These are phyloP conservation scores for Lytechinus variegatus DNA, from an alignment of 35 echinoderm and acorn worm genomes.

Conservation along the genomic window DNA sequence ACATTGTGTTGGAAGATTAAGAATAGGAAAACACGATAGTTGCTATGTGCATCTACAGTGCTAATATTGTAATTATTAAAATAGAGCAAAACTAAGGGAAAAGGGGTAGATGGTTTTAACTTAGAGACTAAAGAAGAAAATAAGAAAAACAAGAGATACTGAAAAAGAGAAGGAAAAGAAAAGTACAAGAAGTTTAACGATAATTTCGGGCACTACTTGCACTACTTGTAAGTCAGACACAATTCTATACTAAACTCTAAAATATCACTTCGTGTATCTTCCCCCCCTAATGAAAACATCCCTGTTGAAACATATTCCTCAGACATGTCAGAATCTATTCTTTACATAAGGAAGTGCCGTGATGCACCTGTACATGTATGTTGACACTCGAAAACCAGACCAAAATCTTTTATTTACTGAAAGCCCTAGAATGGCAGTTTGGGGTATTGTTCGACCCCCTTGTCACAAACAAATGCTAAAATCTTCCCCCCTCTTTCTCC, in stretches of 20 bases:
- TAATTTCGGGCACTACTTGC: too few relatives aligned
- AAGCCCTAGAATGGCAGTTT: neutral
- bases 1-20: too few relatives aligned
- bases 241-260: neutral
- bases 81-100: too few relatives aligned
- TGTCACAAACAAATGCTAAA: constrained; percentile 19
- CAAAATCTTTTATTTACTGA: neutral
- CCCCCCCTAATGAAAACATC: neutral
- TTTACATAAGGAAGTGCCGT: neutral
- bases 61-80: too few relatives aligned
- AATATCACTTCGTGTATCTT: neutral
- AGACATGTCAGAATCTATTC: too few relatives aligned
- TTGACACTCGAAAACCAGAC: neutral
- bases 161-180: neutral
- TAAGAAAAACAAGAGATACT: too few relatives aligned
- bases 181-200: neutral
- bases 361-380: neutral
- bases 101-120: too few relatives aligned
- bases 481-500: neutral
- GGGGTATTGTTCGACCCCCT: neutral
- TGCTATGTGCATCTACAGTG: too few relatives aligned
- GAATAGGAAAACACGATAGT: too few relatives aligned
- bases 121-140: too few relatives aligned
- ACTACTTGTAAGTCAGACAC: too few relatives aligned
- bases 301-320: neutral